phyloP scores from a whole-genome alignment of 2,888 invertebrate species.

The Yponomeuta plumbellus region DNA sequence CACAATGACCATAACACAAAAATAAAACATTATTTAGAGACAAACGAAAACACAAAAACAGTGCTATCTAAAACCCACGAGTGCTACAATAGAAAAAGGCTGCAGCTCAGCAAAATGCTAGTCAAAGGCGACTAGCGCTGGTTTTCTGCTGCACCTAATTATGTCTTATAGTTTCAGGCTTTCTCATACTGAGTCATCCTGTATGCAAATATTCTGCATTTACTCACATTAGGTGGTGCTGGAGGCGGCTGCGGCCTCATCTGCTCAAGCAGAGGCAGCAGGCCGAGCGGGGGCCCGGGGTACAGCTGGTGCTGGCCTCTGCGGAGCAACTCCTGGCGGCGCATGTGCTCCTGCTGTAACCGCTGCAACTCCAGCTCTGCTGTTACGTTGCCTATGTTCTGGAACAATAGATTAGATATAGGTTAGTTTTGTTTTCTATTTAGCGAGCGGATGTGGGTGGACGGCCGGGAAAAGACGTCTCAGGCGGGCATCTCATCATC shows the following conservation, averaged over 20 bases:
- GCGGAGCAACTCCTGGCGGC: constrained; percentile 74
- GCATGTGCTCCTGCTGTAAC: constrained; percentile 79
- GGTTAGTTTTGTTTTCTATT: neutral
- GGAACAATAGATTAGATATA: constrained; percentile 32
- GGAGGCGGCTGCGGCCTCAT: constrained; percentile 66
- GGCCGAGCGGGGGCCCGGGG: constrained; percentile 79
- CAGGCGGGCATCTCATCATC: too few species aligned
- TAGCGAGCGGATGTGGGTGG: neutral
- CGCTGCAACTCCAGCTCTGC: constrained; percentile 82
- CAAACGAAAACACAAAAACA: too few species aligned
- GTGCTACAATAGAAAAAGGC: too few species aligned
- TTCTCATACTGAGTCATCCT: too few species aligned
- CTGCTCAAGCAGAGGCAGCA: constrained; percentile 84
- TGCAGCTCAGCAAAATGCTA: too few species aligned
- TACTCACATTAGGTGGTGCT: constrained; percentile 58
- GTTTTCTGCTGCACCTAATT: too few species aligned
- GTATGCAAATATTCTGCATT: neutral
- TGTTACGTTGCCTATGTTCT: constrained; percentile 65
- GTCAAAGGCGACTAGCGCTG: too few species aligned
- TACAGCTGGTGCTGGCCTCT: constrained; percentile 64
- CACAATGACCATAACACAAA: too few species aligned
- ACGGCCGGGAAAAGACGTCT: too few species aligned
- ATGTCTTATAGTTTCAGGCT: too few species aligned
- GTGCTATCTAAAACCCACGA: too few species aligned
- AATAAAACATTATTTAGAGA: too few species aligned